A percentile compares a stretch with the other conserved stretches of the same genome.
phyloP scores from a whole-genome alignment of 1,140 invertebrate species.

The Thaumatotibia leucotreta region DNA sequence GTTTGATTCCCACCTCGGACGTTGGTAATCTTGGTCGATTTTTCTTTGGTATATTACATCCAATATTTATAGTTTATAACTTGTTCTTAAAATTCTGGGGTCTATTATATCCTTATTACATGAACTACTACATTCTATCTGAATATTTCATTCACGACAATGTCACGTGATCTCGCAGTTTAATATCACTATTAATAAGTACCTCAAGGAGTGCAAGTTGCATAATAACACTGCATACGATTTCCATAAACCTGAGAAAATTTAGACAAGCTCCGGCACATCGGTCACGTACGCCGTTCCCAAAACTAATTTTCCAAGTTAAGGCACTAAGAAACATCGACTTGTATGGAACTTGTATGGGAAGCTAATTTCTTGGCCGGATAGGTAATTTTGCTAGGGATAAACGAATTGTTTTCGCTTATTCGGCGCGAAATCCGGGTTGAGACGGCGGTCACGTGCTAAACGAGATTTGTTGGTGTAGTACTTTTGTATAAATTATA shows the following conservation, averaged over 20 bases:
- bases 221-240: background rate
- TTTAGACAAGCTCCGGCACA: background rate
- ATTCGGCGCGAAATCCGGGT: slow-evolving; percentile 21
- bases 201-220: background rate
- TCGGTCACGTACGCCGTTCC: background rate
- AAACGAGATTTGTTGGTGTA: background rate
- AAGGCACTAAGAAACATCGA: slow-evolving; percentile 20
- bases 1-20: too few relatives aligned
- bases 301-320: slow-evolving; percentile 14
- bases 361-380: slow-evolving; percentile 41
- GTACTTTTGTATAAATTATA: background rate
- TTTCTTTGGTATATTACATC: too few relatives aligned
- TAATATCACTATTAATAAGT: background rate
- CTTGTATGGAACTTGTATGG: too few relatives aligned
- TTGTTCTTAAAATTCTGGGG: too few relatives aligned
- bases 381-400: slow-evolving; percentile 42
- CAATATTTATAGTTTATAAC: too few relatives aligned
- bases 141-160: too few relatives aligned
- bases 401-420: slow-evolving; percentile 50
- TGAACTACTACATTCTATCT: too few relatives aligned
- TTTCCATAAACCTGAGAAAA: background rate
- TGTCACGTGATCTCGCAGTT: too few relatives aligned
- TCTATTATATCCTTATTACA: too few relatives aligned
- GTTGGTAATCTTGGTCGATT: too few relatives aligned
- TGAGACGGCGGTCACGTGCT: background rate